Conservation (phyloP, 1,140 invertebrate species). For the Sitobion miscanthi region DNA sequence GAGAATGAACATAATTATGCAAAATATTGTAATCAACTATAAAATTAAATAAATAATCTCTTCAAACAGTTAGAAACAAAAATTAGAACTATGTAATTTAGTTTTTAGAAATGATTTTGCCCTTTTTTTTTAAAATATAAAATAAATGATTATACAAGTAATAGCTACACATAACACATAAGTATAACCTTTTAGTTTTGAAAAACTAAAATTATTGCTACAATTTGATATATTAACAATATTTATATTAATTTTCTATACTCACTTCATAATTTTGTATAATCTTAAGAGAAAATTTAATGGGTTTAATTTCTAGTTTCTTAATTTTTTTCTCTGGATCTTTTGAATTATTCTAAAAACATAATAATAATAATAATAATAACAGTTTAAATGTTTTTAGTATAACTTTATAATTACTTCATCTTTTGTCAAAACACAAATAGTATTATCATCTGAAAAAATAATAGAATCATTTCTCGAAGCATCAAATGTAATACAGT, state of each 20-base stretch:
- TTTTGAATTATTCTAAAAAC: background rate
- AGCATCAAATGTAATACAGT: constrained; percentile 68
- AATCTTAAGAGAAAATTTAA: constrained; percentile 53
- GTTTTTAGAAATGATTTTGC: background rate
- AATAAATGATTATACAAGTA: background rate
- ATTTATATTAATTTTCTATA: background rate
- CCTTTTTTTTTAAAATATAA: background rate
- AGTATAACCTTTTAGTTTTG: background rate
- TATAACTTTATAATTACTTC: background rate
- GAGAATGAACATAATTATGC: too few species aligned
- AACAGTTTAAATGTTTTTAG: background rate
- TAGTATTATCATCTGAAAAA: constrained; percentile 69
- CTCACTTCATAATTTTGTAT: constrained; percentile 60
- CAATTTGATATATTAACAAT: too few species aligned
- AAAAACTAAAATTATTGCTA: background rate
- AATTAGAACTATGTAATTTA: too few species aligned
- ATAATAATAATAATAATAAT: background rate
- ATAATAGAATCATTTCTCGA: constrained; percentile 69
- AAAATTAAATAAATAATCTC: too few species aligned
- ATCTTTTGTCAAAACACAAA: constrained; percentile 71
- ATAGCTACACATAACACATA: background rate
- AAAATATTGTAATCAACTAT: background rate
- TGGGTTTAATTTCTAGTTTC: constrained; percentile 20
- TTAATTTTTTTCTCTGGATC: constrained; percentile 32
- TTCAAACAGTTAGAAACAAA: background rate